Evolutionary conservation across 1,140 invertebrate genomes (phyloP).

Genomic region (Drosophila neocordata): DNA sequence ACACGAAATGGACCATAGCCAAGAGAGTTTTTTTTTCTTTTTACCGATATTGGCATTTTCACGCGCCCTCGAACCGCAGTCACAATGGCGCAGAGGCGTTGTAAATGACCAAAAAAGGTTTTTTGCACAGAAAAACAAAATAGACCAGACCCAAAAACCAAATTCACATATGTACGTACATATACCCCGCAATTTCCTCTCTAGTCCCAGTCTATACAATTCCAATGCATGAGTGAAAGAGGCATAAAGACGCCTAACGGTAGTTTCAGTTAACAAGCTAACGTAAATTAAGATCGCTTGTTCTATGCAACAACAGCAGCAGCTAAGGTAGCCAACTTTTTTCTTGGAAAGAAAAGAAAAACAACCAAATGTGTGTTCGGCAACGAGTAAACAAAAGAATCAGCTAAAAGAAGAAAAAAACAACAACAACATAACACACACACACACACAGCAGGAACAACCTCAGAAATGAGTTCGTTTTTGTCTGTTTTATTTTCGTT

Average conservation of each 20-base stretch:
- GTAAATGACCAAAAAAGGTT: conserved; percentile 77
- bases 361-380: conserved; percentile 60
- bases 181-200: neutral
- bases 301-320: conserved; percentile 50
- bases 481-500: conserved; percentile 66
- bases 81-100: conserved; percentile 74
- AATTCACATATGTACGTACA: neutral
- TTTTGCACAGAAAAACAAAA: conserved; percentile 41
- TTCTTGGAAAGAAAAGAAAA: conserved; percentile 52
- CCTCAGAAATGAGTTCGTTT: conserved; percentile 41
- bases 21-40: neutral
- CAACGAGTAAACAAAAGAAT: conserved; percentile 58
- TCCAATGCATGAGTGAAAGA: conserved; percentile 24
- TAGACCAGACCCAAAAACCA: conserved; percentile 19
- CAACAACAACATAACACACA: conserved; percentile 16
- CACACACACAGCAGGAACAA: conserved; percentile 6
- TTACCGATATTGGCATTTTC: conserved; percentile 64
- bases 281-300: conserved; percentile 81
- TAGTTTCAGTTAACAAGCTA: conserved; percentile 78
- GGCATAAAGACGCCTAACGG: conserved; percentile 57
- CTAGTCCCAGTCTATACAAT: neutral
- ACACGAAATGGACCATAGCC: conserved; percentile 31
- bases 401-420: conserved; percentile 40
- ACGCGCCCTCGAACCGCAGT: conserved; percentile 63
- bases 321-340: conserved; percentile 39